Evolutionary conservation across 2,888 invertebrate species (phyloP).

Genomic region (Ischnura elegans): DNA sequence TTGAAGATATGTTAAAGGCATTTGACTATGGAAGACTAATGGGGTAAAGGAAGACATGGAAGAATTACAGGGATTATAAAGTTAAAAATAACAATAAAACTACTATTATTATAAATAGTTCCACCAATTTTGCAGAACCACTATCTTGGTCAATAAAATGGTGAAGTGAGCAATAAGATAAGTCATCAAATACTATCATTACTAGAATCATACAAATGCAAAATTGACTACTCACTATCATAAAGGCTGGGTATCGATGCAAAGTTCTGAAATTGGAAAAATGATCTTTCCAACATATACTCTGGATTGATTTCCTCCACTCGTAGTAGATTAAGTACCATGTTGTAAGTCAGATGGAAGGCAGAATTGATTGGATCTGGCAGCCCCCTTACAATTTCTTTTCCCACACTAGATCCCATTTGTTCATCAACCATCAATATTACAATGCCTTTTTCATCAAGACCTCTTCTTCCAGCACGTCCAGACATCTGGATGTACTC

Average conservation of each 20-base stretch:
- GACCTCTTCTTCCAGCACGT: constrained; percentile 96
- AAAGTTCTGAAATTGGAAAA: constrained; percentile 99
- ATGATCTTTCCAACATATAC: constrained; percentile 98
- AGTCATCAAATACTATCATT: neutral
- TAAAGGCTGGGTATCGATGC: constrained; percentile 94
- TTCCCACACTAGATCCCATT: constrained; percentile 88
- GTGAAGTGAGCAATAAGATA: too few species aligned
- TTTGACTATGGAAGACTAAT: too few species aligned
- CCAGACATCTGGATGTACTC: constrained; percentile 99
- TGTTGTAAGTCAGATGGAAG: constrained; percentile 99
- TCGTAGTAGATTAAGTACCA: constrained; percentile 97
- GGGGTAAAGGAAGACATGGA: neutral
- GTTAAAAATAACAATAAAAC: neutral
- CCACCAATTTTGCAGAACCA: too few species aligned
- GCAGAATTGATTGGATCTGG: constrained; percentile 99
- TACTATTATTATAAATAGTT: neutral
- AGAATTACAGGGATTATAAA: too few species aligned
- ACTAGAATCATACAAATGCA: neutral
- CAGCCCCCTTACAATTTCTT: constrained; percentile 91
- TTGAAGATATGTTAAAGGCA: too few species aligned
- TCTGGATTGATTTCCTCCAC: constrained; percentile 99
- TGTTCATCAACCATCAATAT: constrained; percentile 99
- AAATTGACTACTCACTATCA: constrained; percentile 83
- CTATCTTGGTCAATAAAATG: too few species aligned
- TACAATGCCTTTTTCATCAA: constrained; percentile 98